phyloP scores from a whole-genome alignment of 2,113 vertebrate species.

The Aythya baeri region DNA sequence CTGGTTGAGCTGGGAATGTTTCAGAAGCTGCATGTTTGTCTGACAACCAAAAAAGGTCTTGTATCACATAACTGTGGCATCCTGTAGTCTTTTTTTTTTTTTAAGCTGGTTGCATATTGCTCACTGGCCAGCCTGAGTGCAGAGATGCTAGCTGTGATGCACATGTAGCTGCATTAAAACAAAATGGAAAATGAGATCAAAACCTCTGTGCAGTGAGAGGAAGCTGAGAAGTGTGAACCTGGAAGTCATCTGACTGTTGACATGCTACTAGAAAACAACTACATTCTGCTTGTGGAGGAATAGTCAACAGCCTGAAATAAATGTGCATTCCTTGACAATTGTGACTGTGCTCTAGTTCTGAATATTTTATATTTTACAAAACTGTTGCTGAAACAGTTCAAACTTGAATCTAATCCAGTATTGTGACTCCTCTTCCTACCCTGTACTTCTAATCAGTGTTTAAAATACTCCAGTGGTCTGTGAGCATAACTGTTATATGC shows the following conservation, averaged over 20 bases:
- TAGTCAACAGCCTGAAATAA: neutral
- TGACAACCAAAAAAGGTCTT: slow-evolving; percentile 51
- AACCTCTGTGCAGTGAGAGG: neutral
- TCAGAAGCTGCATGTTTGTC: neutral
- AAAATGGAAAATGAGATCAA: neutral
- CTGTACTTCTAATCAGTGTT: neutral
- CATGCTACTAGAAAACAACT: neutral
- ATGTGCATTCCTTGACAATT: neutral
- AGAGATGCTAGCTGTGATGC: neutral
- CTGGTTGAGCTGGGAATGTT: neutral
- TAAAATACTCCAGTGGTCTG: neutral
- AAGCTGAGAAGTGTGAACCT: neutral
- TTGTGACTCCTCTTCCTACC: neutral
- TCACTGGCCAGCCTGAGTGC: neutral
- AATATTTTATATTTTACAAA: neutral
- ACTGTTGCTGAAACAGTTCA: neutral
- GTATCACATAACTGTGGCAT: slow-evolving; percentile 29
- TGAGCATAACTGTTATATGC: neutral
- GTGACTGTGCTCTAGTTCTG: neutral
- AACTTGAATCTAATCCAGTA: neutral
- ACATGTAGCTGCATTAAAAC: neutral
- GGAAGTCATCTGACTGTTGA: neutral
- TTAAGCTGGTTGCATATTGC: neutral
- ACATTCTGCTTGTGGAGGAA: neutral
- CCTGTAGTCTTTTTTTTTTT: neutral